A percentile compares a stretch with the other conserved stretches of the same genome.
Conservation (phyloP, 2,888 invertebrate genomes). For the Hipparchia semele region DNA sequence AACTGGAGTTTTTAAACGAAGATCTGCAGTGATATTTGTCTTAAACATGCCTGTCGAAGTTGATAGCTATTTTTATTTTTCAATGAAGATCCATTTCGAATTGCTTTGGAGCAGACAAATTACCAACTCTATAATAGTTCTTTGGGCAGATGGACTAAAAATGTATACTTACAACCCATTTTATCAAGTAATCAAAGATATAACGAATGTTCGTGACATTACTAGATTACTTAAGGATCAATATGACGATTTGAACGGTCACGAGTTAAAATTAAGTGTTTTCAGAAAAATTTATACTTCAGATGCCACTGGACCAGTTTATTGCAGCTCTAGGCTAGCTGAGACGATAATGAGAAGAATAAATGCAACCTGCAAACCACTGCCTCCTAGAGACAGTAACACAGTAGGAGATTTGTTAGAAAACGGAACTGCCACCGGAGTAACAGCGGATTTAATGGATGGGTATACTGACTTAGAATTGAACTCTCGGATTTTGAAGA, state of each 20-base stretch:
- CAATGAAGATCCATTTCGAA: conserved; percentile 73
- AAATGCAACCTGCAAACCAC: conserved; percentile 68
- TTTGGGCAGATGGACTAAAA: conserved; percentile 61
- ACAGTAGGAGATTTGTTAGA: conserved; percentile 71
- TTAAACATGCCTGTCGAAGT: conserved; percentile 58
- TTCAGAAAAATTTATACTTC: conserved; percentile 63
- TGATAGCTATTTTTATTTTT: conserved; percentile 63
- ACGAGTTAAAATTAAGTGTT: conserved; percentile 63
- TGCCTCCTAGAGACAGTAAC: conserved; percentile 66
- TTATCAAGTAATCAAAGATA: conserved; percentile 62
- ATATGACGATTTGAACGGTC: conserved; percentile 65
- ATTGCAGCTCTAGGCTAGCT: conserved; percentile 62
- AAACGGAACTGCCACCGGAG: conserved; percentile 74
- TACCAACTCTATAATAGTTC: conserved; percentile 73
- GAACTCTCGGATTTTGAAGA: conserved; percentile 79
- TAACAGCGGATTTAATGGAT: conserved; percentile 71
- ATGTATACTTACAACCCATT: conserved; percentile 81
- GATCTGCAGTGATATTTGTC: conserved; percentile 70
- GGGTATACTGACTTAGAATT: conserved; percentile 81
- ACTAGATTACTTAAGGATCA: conserved; percentile 52
- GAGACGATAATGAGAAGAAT: conserved; percentile 59
- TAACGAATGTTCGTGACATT: conserved; percentile 66
- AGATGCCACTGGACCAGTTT: conserved; percentile 57
- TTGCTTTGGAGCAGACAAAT: conserved; percentile 79
- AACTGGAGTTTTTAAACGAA: conserved; percentile 73